Base-by-base conservation (phyloP, 2,888 invertebrate species). In the Barypeithes pellucidus region DNA sequence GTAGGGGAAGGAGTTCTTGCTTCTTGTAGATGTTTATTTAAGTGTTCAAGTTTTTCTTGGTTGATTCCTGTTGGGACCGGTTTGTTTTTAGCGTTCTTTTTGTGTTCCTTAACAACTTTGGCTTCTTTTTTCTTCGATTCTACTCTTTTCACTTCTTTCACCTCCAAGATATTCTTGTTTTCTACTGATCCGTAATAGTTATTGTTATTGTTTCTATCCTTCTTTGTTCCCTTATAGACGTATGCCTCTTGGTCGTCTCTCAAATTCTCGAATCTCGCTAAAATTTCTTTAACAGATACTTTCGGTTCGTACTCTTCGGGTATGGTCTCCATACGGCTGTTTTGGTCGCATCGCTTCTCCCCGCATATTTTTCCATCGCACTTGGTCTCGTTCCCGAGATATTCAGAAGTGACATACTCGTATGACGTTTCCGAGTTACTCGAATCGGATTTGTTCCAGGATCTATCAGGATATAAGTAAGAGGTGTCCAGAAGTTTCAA, bases 221-320 rank as follows among this genome's bases (percentile, higher is more conserved):
- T 69, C 47, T 68, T 72, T 39, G 50, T 66, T n/a, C 18, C 29
- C 5, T 59, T 59, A 8, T 41, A 36, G n/a, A 41, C 29, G 29
- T 29, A 29, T 29, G 29, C 5, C 12, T 69, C 87, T 79, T 85
- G 85, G 80, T 88, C 89, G 80, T 82, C 85, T 52, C 84, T 82
- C 54, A 87, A 80, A 79, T 86, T 86, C 86, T 94, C 95, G 86
- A 95, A 95, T 77, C 94, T 89, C 67, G 94, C 94, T 80, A 94
- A 88, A 79, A 95, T 94, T 83, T 94, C 94, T 83, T 93, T 92
- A 77, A 94, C 94, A 76, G 94, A 94, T 81, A 94, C 90, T 87
- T 95, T 94, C n/a, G 91, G 92, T 83, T 94, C 94, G 39, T 90
- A 90, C 81, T 94, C 94, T 85, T 94, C 94, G 72, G 93, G 90